Evolutionary conservation across 2,888 invertebrate genomes (phyloP), one percentile per base, ranked within the genome.

Genomic region (Nasonovia ribisnigri): DNA sequence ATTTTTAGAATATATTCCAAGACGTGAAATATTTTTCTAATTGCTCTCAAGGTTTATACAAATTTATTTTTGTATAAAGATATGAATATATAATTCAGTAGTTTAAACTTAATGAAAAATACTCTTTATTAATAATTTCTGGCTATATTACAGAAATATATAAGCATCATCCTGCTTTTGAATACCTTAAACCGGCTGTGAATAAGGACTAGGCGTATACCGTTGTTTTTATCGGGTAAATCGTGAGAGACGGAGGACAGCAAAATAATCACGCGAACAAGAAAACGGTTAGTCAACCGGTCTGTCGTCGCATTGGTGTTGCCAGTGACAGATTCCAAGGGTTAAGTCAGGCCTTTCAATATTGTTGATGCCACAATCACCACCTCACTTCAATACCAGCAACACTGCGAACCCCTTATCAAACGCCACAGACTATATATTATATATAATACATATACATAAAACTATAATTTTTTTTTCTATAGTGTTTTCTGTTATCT

Each of bases 271-370:
- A 54, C 42, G 11, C n/a, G 11, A 91, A 91, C 84, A 54, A 91
- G 54, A 90, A 57, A 84, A 48, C 54, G 91, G 91, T 43, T 57
- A 43, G 91, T 57, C 84, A 84, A 90, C 90, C 90, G 90, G 90
- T 90, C 90, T 90, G 46, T 29, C 77, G 77, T 90, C 36, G 26
- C 43, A 43, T 84, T 54, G 54, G 84, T 91, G 54, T 91, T 91
- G 91, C 91, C 54, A 91, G 54, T 84, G 91, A 91, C 84, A 91
- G 84, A 91, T 84, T 84, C 57, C 43, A 43, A n/a, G 54, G 84
- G 43, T 91, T 43, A 84, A 43, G 10, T 54, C 43, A 29, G 43
- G 43, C 54, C 54, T 57, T 91, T 91, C 54, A 91, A 91, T 91
- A 91, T 67, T 54, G 42, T 51, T 67, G n/a, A n/a, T 0, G 48